Base-by-base conservation (phyloP, 2,113 vertebrate genomes). In the Rutilus rutilus region DNA sequence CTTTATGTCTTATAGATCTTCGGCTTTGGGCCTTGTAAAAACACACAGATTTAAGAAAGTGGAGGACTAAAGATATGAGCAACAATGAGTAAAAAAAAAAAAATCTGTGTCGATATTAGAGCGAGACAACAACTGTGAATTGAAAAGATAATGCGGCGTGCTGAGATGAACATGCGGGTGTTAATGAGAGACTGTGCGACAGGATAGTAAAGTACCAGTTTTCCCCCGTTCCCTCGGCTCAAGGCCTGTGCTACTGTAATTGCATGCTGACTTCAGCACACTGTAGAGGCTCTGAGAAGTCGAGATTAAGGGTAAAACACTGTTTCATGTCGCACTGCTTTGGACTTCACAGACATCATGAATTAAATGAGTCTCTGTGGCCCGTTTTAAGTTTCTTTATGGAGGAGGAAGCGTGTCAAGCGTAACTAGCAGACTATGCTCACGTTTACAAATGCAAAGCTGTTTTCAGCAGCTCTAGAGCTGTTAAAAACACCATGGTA, bases 251-350 rank as follows among this genome's bases (percentile, higher is more conserved):
- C 11, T 4, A 74, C 25, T 73, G 65, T 57, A 85, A 78, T 88
- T 82, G 82, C 59, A 65, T 88, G 87, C 88, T 90, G 88, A 91
- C 86, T 89, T 78, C 78, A 89, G 89, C 85, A 36, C 42, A 85
- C 81, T 77, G 21, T 86, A 82, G 62, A 85, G 71, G 23, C 54
- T 62, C 59, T 50, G 30, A 75, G 65, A 83, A 42, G 59, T 45
- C 19, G 59, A 69, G 80, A 87, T 87, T 87, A 87, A 57, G 73
- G 36, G 50, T 45, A 78, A 83, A 83, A 59, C 36, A 81, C 23
- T 83, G 52, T 69, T 86, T 85, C 80, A 62, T 45, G 23, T 84
- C 52, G 65, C 27, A 27, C 47, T 60, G 54, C n/a, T 79, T 79
- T 42, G 33, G 69, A 74, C 59, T 82, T 27, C 21, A 83, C 84